Evolutionary conservation across 2,888 invertebrate species (phyloP).

Genomic region (Trisateles emortualis): DNA sequence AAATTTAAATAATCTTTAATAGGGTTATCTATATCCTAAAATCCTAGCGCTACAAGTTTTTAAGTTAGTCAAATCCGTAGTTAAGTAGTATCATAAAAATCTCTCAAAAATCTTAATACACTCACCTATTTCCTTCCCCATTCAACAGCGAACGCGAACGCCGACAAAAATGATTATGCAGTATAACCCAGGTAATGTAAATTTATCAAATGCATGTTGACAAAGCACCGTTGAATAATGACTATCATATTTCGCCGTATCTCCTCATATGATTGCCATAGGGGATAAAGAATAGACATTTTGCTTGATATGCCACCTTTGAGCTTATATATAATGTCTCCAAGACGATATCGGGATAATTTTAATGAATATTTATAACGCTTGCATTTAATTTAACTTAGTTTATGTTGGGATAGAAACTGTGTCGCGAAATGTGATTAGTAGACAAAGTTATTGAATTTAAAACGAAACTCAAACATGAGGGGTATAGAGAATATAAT

Average conservation of each 20-base stretch:
- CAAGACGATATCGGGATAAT: slow-evolving; percentile 61
- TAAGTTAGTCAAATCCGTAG: too few relatives aligned
- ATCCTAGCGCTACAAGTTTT: too few relatives aligned
- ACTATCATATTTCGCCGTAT: slow-evolving; percentile 80
- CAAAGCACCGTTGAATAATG: slow-evolving; percentile 77
- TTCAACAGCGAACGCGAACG: slow-evolving; percentile 12
- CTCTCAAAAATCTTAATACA: background rate
- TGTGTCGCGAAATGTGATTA: slow-evolving; percentile 22
- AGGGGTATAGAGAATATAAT: background rate
- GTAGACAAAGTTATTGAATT: slow-evolving; percentile 5
- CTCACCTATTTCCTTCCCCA: slow-evolving; percentile 16
- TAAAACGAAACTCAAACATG: background rate
- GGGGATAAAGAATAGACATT: slow-evolving; percentile 76
- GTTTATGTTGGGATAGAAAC: slow-evolving; percentile 50
- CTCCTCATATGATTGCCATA: slow-evolving; percentile 75
- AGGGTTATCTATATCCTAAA: too few relatives aligned
- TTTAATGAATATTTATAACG: slow-evolving; percentile 80
- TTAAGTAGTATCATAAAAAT: too few relatives aligned
- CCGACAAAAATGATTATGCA: slow-evolving; percentile 57
- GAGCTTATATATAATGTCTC: slow-evolving; percentile 55
- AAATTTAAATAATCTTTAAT: too few relatives aligned
- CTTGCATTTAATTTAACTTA: slow-evolving; percentile 67
- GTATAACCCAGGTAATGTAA: slow-evolving; percentile 71
- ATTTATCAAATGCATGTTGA: slow-evolving; percentile 77
- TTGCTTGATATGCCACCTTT: slow-evolving; percentile 65